Evolutionary conservation across 1,140 invertebrate species (phyloP), one percentile per base, ranked within the genome.

Genomic region (Rhopalosiphum maidis): DNA sequence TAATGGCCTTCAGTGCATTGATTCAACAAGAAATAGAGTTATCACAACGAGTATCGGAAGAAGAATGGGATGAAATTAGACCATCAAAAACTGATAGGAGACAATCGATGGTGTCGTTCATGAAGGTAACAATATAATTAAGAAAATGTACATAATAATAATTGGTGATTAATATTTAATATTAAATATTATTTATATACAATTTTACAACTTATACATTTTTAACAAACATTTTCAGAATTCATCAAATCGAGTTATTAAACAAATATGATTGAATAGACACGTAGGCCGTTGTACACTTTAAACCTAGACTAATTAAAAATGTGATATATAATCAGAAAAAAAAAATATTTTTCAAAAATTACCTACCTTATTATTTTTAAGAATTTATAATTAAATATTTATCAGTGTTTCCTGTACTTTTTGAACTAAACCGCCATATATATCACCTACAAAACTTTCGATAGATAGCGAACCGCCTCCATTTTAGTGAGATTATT

Each of bases 21-120:
- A 96, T 97, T 25, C 94, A 96, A 46, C 96, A 96, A 77, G 97
- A 98, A 95, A 96, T 96, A 68, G 96, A 97, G 60, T 95, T 97
- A 83, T 96, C 97, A n/a, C 96, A 96, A 43, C 96, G 97, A 95
- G 96, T 98, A 30, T 97, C 97, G 0, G 97, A 97, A 90, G 97
- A 98, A 95, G 97, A 98, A 95, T 98, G 97, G 96, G 97, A 98
- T 94, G 96, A 96, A 2, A 96, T 97, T 85, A 96, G 97, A 94
- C 96, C 97, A 5, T 96, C 96, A 2, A 97, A 97, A 94, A 94
- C 95, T 23, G 96, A 97, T 94, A 96, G 97, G 89, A 95, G 96
- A 89, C 95, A 95, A 46, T 96, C 96, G 91, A 95, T 98, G 46
- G 94, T 98, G 21, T 95, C 95, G 37, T 96, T 96, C 94, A 95